Conservation (phyloP, 2,797 vertebrate species). For the Cheirogaleus major region DNA sequence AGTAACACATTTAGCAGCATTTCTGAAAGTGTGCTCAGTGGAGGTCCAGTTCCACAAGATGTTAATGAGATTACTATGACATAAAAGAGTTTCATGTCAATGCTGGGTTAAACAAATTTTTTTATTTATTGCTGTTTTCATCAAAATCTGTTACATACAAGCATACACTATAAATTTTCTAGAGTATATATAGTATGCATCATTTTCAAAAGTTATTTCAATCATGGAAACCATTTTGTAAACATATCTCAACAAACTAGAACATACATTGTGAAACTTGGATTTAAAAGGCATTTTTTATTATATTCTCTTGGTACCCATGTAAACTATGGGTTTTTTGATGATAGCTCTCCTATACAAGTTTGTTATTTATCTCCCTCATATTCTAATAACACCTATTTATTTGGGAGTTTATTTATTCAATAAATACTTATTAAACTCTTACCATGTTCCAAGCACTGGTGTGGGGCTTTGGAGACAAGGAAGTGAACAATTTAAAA, state of each 20-base stretch:
- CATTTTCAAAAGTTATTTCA: conserved; percentile 23
- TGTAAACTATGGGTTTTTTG: background rate
- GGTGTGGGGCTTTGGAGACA: background rate
- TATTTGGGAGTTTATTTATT: background rate
- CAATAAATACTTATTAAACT: conserved; percentile 15
- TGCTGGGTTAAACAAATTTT: background rate
- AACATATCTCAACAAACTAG: conserved; percentile 28
- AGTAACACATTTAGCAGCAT: conserved; percentile 3
- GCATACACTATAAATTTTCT: background rate
- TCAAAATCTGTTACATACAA: background rate
- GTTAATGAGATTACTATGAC: conserved; percentile 17
- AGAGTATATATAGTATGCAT: background rate
- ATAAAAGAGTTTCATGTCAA: background rate
- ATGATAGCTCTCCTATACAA: background rate
- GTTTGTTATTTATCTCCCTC: background rate
- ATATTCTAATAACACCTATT: conserved; percentile 5
- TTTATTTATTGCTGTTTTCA: conserved; percentile 8
- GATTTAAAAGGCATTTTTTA: conserved; percentile 33
- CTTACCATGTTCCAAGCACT: background rate
- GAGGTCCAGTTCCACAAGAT: background rate
- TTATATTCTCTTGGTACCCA: conserved; percentile 1
- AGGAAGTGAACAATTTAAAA: background rate
- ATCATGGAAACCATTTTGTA: background rate
- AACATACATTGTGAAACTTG: background rate
- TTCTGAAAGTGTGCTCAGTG: background rate